Percentiles rank a stretch among this genome's conserved stretches.
phyloP scores from a whole-genome alignment of 2,113 vertebrate species.

The Paedocypris sp. region DNA sequence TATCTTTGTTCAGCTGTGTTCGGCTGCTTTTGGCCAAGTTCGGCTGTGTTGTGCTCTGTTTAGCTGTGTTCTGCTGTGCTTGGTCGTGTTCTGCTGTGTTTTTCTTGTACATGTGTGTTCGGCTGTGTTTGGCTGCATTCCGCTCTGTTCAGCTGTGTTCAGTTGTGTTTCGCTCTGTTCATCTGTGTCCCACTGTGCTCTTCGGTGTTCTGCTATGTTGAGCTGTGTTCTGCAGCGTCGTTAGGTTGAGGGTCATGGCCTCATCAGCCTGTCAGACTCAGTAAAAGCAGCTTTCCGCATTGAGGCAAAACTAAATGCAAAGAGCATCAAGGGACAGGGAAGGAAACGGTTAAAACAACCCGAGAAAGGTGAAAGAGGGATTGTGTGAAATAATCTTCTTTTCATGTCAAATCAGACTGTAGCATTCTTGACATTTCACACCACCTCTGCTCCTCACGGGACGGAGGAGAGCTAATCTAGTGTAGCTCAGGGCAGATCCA shows the following conservation, averaged over 20 bases:
- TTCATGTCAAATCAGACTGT: constrained; percentile 54
- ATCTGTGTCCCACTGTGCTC: no score
- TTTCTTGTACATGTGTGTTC: no score
- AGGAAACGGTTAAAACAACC: no score
- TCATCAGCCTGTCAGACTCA: constrained; percentile 40
- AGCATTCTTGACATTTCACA: constrained; percentile 59
- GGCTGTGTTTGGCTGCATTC: no score
- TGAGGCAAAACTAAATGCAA: neutral
- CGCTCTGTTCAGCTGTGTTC: no score
- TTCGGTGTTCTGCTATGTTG: no score
- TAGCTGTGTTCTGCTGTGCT: no score
- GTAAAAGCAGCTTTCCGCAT: constrained; percentile 16
- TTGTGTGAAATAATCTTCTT: constrained; percentile 48
- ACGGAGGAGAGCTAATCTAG: constrained; percentile 44
- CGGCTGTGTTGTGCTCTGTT: no score
- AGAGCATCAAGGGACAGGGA: constrained; percentile 39
- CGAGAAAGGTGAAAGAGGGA: neutral
- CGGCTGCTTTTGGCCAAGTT: no score
- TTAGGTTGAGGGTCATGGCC: constrained; percentile 3
- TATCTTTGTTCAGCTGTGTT: no score
- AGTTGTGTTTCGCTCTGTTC: no score
- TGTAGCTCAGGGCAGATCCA: constrained; percentile 40
- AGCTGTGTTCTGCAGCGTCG: neutral
- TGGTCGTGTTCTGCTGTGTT: no score
- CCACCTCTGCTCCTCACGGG: constrained; percentile 35